Evolutionary conservation across 2,888 invertebrate species (phyloP), one percentile per base, ranked within the genome.

Genomic region (Herminia tarsipennalis): DNA sequence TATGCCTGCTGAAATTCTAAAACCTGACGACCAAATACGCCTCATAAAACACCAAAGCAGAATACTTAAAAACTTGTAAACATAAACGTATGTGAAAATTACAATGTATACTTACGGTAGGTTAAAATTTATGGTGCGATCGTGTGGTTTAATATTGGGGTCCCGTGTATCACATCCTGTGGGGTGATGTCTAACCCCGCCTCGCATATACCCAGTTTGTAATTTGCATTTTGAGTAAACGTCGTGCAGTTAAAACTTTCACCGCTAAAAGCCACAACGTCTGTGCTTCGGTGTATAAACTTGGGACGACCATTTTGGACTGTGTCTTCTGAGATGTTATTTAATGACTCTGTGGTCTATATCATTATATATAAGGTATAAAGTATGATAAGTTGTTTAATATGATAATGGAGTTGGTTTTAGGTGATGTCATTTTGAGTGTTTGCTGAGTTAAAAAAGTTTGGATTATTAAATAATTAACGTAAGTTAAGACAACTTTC

Each of bases 201-300:
- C 71, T 71, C 72, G 69, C 62, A 66, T 77, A 70, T 83, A 84
- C 81, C 77, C 76, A 84, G 77, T 83, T 79, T 78, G 83, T 86
- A 88, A 88, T 88, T 88, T 88, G 86, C 86, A 88, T 87, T 86
- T 86, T 86, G 81, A 85, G 86, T 86, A 84, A 86, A 88, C 85
- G 85, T 65, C 66, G 69, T 78, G 78, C 82, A 83, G 84, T 86
- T 86, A 84, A 86, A 88, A 87, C 85, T 87, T 87, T 83, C 50
- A 47, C 78, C 52, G 76, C 78, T 84, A 79, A 84, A 85, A 80
- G 81, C 81, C 75, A 58, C 75, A 74, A 68, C 73, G 78, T 81
- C 76, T 82, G 76, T 70, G 63, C 66, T 52, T 53, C 61, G 59
- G 66, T 78, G 67, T 77, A 70, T 73, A 78, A 83, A 83, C 75